phyloP scores from a whole-genome alignment of 1,140 invertebrate genomes.

The Limonius californicus region DNA sequence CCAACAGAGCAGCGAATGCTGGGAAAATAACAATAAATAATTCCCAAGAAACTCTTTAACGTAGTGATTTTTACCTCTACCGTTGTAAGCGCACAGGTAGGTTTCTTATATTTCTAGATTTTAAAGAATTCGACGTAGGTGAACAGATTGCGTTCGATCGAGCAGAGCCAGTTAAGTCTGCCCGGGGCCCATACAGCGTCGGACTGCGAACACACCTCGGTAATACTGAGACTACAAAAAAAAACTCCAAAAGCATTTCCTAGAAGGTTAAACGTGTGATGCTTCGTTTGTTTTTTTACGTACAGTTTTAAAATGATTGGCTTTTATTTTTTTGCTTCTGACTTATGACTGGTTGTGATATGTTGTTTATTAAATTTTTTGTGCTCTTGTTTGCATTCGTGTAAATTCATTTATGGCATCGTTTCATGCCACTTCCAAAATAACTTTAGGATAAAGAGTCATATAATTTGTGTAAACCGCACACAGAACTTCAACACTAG shows the following conservation, averaged over 20 bases:
- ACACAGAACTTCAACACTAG: too few species aligned
- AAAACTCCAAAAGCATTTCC: slow-evolving; percentile 23
- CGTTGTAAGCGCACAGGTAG: background rate
- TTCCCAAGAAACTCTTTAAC: background rate
- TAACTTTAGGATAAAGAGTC: too few species aligned
- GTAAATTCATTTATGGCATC: too few species aligned
- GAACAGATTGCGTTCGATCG: slow-evolving; percentile 13
- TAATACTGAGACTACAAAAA: slow-evolving; percentile 20
- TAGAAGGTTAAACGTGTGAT: slow-evolving; percentile 27
- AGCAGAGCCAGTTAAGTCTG: slow-evolving; percentile 10
- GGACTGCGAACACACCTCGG: slow-evolving; percentile 19
- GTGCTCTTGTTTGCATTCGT: too few species aligned
- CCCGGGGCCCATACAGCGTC: slow-evolving; percentile 11
- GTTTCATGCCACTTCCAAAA: too few species aligned
- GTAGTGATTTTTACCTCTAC: slow-evolving; percentile 3
- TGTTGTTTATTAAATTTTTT: slow-evolving; percentile 6
- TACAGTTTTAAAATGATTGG: slow-evolving; percentile 13
- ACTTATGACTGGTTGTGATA: background rate
- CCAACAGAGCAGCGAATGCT: background rate
- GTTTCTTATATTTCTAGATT: slow-evolving; percentile 13
- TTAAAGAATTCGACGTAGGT: slow-evolving; percentile 15
- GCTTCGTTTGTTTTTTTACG: slow-evolving; percentile 4
- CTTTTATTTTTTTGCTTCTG: slow-evolving; percentile 5
- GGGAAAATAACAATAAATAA: background rate
- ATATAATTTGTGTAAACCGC: too few species aligned